phyloP scores from a whole-genome alignment of 2,113 vertebrate genomes.

The Oreochromis niloticus region DNA sequence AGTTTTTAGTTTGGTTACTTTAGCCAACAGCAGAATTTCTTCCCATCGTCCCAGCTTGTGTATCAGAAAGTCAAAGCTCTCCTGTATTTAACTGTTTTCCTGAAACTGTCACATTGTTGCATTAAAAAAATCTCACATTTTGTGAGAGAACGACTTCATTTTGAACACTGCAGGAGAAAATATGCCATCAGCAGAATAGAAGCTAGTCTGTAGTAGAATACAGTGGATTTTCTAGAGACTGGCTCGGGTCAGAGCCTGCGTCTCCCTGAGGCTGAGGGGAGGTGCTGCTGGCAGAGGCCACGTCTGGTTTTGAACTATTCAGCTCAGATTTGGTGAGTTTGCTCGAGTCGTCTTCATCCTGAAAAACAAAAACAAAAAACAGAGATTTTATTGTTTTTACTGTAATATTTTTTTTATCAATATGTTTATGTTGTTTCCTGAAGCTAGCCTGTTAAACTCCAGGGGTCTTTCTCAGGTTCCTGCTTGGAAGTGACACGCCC shows the following conservation, averaged over 20 bases:
- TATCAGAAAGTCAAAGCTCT: background rate
- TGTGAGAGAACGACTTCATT: background rate
- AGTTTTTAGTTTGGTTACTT: background rate
- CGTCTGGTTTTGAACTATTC: background rate
- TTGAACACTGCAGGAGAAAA: background rate
- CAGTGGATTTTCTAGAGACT: background rate
- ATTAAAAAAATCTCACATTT: rapidly evolving
- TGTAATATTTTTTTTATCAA: rapidly evolving
- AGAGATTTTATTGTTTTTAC: background rate
- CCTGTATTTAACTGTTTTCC: rapidly evolving
- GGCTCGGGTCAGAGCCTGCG: background rate
- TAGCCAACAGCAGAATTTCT: background rate
- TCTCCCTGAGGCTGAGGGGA: background rate
- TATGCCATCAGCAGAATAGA: background rate
- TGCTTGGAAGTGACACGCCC: rapidly evolving
- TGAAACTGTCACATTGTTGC: rapidly evolving
- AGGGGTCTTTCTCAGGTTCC: background rate
- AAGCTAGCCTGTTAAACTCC: background rate
- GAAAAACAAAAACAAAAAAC: background rate
- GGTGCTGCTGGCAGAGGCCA: background rate
- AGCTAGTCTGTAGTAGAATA: background rate
- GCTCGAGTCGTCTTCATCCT: background rate
- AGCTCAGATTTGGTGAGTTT: background rate
- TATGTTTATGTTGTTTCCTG: background rate
- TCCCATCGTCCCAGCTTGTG: background rate